Evolutionary conservation across 2,113 vertebrate species (phyloP).

Genomic region (Ploceus nigricollis): DNA sequence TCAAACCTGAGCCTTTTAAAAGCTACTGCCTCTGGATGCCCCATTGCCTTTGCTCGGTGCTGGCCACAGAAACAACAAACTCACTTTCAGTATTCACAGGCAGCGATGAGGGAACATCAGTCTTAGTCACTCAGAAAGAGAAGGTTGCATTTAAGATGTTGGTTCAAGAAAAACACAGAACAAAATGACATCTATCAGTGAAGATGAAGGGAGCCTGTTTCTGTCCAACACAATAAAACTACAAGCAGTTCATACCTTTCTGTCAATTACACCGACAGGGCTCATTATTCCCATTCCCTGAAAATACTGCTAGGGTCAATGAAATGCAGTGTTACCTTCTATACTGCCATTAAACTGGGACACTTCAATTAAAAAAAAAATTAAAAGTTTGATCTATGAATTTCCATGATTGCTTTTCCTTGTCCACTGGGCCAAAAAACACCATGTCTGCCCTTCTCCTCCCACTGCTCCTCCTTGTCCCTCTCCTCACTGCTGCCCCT

Average conservation of each 20-base stretch:
- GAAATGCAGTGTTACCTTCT: background rate
- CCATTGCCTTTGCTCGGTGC: background rate
- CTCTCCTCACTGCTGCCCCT: background rate
- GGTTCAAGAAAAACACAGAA: constrained; percentile 37
- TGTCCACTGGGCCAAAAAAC: background rate
- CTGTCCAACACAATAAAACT: background rate
- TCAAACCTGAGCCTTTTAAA: background rate
- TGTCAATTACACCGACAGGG: background rate
- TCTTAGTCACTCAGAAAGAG: constrained; percentile 41
- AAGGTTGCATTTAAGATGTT: constrained; percentile 30
- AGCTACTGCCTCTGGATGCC: background rate
- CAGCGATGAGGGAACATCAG: background rate
- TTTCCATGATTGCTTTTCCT: background rate
- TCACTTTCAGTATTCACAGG: background rate
- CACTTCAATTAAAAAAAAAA: background rate
- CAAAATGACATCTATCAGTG: constrained; percentile 34
- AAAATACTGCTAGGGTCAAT: background rate
- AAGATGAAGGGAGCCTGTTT: constrained; percentile 26
- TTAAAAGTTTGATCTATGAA: background rate
- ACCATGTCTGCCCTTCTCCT: background rate
- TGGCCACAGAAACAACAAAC: background rate
- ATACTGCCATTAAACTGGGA: background rate
- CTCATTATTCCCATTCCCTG: background rate
- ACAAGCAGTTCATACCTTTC: background rate
- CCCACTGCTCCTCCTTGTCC: background rate